Percentiles rank a stretch among this genome's conserved stretches.
Conservation (phyloP, 2,888 invertebrate genomes). For the Drosophila mimica region DNA sequence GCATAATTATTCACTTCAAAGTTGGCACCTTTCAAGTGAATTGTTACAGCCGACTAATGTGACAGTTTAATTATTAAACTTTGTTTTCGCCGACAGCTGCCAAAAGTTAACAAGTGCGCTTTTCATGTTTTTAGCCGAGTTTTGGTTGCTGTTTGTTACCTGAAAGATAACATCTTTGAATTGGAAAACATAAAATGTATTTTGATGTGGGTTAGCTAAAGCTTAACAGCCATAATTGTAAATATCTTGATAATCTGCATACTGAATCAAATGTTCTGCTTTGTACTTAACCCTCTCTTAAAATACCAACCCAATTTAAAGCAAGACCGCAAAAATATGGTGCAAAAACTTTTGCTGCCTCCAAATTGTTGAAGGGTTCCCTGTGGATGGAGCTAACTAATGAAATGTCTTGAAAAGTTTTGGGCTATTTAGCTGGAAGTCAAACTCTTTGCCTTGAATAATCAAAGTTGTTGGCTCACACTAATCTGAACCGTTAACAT, state of each 20-base stretch:
- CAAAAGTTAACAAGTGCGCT: constrained; percentile 13
- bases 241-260: constrained; percentile 1
- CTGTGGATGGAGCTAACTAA: constrained; percentile 32
- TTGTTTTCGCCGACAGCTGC: constrained; percentile 33
- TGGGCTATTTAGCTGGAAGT: constrained; percentile 31
- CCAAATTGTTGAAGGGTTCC: constrained; percentile 1
- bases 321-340: not conserved
- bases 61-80: constrained; percentile 5
- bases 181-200: not conserved
- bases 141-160: not conserved
- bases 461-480: constrained; percentile 14
- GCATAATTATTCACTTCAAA: not conserved
- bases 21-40: not conserved
- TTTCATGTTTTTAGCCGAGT: not conserved
- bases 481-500: constrained; percentile 4
- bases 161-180: constrained; percentile 16
- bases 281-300: constrained; percentile 4
- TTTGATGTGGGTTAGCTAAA: constrained; percentile 32
- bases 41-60: not conserved
- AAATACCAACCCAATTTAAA: constrained; percentile 11
- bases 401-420: constrained; percentile 58
- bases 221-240: not conserved
- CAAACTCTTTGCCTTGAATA: constrained; percentile 31
- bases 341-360: not conserved
- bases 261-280: not conserved